Base-by-base conservation (phyloP, 2,113 vertebrate genomes). In the Megaceryle maxima region DNA sequence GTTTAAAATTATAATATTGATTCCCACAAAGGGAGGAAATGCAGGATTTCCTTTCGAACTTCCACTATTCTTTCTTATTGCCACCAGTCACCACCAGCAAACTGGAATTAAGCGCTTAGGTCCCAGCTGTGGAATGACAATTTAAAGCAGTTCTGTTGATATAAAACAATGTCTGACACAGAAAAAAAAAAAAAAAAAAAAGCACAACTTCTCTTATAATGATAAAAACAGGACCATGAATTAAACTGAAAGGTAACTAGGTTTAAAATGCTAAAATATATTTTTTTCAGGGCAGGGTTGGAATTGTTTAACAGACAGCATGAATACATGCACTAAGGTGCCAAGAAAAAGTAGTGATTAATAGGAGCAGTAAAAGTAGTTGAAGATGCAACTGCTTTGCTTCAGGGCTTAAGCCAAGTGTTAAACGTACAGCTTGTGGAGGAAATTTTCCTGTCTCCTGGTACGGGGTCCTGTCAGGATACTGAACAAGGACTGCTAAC, bases 41-140 rank as follows among this genome's bases (percentile, higher is more conserved):
- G 31, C 25, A 91, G 50, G 44, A 94, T 87, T 92, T 96, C 83
- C 74, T 92, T 92, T 41, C 41, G 19, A 95, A 80, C 44, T 89
- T 69, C 14, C 0, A 0, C 79, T 90, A 26, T 48, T 94, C 56
- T 56, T 93, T 90, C 83, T 76, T 78, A 79, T 79, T 92, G 84
- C 35, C 53, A 53, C 62, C 57, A 62, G 66, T 55, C 63, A 91
- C 59, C 5, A 7, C 28, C 37, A 89, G 48, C 70, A 84, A 90
- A 87, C 26, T n/a, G 41, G 81, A 96, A 91, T 76, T 39, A 87
- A 91, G 84, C 70, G 64, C 87, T 82, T 44, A 31, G 28, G 44
- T 46, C 31, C 83, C 93, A 73, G 57, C 77, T 76, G 24, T 1
- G 4, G 31, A 11, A 55, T 53, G 39, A 64, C 73, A 87, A 66